Conservation (phyloP, 2,888 invertebrate genomes). For the Ditula angustiorana region DNA sequence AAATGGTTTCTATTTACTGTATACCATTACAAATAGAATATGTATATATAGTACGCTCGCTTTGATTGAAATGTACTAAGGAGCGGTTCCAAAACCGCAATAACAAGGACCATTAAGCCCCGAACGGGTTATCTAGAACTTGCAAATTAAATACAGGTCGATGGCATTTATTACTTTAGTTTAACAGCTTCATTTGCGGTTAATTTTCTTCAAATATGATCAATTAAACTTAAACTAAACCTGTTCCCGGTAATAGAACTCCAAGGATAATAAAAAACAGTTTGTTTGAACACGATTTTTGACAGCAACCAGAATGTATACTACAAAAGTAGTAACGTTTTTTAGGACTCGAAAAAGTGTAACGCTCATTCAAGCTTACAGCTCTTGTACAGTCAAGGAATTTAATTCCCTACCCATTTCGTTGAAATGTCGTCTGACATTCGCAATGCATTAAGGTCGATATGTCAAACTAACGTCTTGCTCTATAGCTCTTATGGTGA, state of each 20-base stretch:
- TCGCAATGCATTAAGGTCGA: too few species aligned
- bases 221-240: neutral
- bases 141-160: constrained; percentile 1
- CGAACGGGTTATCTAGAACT: neutral
- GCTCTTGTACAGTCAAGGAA: too few species aligned
- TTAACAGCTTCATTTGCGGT: neutral
- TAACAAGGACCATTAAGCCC: neutral
- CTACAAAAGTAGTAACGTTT: too few species aligned
- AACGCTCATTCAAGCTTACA: too few species aligned
- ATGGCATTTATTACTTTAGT: neutral
- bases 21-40: too few species aligned
- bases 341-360: too few species aligned
- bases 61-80: neutral
- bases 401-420: too few species aligned
- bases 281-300: neutral
- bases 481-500: too few species aligned
- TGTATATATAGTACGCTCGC: neutral
- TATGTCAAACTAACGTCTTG: too few species aligned
- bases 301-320: too few species aligned
- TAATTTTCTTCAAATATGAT: constrained; percentile 1
- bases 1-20: too few species aligned
- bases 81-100: neutral
- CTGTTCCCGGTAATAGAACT: neutral
- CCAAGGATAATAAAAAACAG: neutral
- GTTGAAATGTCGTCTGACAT: too few species aligned